phyloP scores from a whole-genome alignment of 2,888 invertebrate genomes.

The Limnephilus marmoratus region DNA sequence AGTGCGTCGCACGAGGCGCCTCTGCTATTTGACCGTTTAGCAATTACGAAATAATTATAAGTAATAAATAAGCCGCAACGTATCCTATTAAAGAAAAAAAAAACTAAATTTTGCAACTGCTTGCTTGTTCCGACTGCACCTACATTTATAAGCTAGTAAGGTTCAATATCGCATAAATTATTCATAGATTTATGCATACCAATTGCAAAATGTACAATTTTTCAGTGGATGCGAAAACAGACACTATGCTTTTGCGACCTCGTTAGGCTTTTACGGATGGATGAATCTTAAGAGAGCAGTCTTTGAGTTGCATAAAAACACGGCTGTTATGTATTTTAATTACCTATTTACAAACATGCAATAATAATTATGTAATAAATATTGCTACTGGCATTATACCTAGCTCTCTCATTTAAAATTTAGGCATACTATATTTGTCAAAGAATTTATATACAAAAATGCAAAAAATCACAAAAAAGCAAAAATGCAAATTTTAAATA shows the following conservation, averaged over 20 bases:
- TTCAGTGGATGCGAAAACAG: not conserved
- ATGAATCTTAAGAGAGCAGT: not conserved
- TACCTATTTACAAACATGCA: not conserved
- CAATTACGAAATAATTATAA: not conserved
- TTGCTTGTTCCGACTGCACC: slow-evolving; percentile 39
- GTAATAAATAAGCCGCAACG: not conserved
- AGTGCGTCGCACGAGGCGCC: not conserved
- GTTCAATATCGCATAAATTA: slow-evolving; percentile 22
- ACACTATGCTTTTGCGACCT: slow-evolving; percentile 2
- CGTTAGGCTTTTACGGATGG: slow-evolving; percentile 8
- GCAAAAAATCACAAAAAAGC: too few relatives aligned
- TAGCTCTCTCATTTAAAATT: too few relatives aligned
- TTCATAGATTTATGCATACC: not conserved
- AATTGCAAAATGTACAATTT: not conserved
- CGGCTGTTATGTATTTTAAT: not conserved
- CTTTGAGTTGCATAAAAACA: not conserved
- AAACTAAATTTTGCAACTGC: slow-evolving; percentile 27
- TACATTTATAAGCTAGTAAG: not conserved
- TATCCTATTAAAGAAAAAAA: not conserved
- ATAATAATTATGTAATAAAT: too few relatives aligned
- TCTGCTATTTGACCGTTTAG: not conserved
- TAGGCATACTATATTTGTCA: too few relatives aligned
- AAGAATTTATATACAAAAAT: too few relatives aligned
- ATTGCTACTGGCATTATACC: too few relatives aligned
- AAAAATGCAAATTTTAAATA: too few relatives aligned